Evolutionary conservation across 2,797 vertebrate genomes (phyloP).

Genomic region (Parauchenoglanis punctatus): DNA sequence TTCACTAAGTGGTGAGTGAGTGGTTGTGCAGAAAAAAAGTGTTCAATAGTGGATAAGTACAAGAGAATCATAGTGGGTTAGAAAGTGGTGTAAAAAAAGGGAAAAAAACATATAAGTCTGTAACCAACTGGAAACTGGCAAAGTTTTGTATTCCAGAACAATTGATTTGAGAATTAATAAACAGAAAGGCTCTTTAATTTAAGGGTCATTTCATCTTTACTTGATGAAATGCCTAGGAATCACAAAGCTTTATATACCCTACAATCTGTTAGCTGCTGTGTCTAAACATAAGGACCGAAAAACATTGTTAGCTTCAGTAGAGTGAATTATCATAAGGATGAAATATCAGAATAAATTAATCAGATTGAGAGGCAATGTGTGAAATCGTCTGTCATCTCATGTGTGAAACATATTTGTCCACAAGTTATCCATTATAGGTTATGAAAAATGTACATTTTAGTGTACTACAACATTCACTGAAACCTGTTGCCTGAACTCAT

Average conservation of each 20-base stretch:
- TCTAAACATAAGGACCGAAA: neutral
- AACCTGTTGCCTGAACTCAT: neutral
- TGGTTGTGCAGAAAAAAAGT: slow-evolving; percentile 21
- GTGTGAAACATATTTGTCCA: neutral
- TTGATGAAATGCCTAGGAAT: neutral
- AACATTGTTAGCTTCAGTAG: neutral
- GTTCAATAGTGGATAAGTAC: slow-evolving; percentile 31
- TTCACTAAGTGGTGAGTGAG: slow-evolving; percentile 37
- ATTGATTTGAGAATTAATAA: slow-evolving; percentile 4
- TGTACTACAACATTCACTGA: neutral
- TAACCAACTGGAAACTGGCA: neutral
- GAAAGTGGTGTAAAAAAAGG: neutral
- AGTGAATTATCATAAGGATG: neutral
- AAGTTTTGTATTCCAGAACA: slow-evolving; percentile 2
- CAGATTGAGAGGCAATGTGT: neutral
- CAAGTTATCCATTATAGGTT: neutral
- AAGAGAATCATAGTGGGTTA: slow-evolving; percentile 28
- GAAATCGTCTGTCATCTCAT: neutral
- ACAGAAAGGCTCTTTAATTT: neutral
- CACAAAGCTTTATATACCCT: neutral
- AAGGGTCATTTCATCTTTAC: too few relatives aligned
- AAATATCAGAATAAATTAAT: neutral
- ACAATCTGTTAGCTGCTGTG: neutral
- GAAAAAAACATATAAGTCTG: neutral
- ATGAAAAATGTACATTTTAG: neutral